Conservation (phyloP, 2,888 invertebrate genomes). For the Laothoe populi region DNA sequence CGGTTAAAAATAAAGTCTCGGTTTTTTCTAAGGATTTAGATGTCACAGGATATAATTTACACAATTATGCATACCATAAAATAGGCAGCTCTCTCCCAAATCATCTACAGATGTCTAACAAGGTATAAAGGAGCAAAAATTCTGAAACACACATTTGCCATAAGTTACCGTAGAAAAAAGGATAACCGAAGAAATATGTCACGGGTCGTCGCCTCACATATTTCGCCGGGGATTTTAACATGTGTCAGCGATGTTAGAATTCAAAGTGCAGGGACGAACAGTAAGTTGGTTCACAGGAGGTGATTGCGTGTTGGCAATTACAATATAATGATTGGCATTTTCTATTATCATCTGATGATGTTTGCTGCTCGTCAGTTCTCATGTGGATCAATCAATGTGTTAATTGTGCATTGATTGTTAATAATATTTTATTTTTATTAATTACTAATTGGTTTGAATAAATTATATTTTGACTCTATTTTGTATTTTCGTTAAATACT, state of each 20-base stretch:
- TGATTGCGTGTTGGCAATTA: slow-evolving; percentile 4
- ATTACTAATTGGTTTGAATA: no score
- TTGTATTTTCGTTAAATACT: no score
- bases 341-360: background rate
- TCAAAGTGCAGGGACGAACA: slow-evolving; percentile 48
- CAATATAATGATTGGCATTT: background rate
- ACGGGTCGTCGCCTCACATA: slow-evolving; percentile 62
- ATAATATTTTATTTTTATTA: no score
- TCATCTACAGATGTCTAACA: slow-evolving; percentile 12
- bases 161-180: slow-evolving; percentile 43
- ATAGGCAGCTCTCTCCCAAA: slow-evolving; percentile 5
- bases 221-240: slow-evolving; percentile 62
- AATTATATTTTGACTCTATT: no score
- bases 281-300: slow-evolving; percentile 34
- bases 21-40: no score
- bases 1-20: no score
- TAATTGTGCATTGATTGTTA: background rate
- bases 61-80: background rate
- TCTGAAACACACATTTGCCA: slow-evolving; percentile 35
- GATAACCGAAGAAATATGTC: slow-evolving; percentile 52
- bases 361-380: background rate
- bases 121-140: slow-evolving; percentile 2
- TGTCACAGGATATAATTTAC: background rate
- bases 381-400: background rate
- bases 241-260: slow-evolving; percentile 64